These are phyloP conservation scores for Pomacea maculata DNA, from an alignment of 1,140 invertebrate species.

Conservation along the genomic window DNA sequence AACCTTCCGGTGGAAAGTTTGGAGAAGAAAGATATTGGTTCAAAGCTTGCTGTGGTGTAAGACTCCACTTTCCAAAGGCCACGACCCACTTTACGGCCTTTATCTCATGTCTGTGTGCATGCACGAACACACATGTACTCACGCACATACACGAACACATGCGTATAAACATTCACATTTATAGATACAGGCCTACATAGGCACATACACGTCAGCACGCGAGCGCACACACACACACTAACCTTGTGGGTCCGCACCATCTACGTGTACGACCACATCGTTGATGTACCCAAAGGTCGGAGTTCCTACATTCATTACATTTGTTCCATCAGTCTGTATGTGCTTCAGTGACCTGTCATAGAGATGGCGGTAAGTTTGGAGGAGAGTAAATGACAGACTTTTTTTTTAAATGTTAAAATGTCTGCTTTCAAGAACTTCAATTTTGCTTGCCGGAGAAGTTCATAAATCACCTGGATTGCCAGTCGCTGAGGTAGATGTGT, in stretches of 20 bases:
- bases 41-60: too few species aligned
- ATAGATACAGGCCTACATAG: too few species aligned
- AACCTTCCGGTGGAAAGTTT: too few species aligned
- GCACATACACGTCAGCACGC: background rate
- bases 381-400: background rate
- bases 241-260: background rate
- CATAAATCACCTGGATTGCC: conserved; percentile 20
- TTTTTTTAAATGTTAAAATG: background rate
- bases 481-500: conserved; percentile 56
- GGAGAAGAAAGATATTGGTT: too few species aligned
- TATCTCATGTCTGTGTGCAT: too few species aligned
- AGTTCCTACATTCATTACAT: too few species aligned
- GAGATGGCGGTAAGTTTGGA: background rate
- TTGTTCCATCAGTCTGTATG: too few species aligned
- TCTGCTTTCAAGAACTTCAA: background rate
- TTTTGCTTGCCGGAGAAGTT: background rate
- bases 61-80: too few species aligned
- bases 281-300: too few species aligned
- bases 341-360: background rate
- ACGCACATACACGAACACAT: background rate
- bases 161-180: background rate
- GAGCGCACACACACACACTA: background rate
- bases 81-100: too few species aligned
- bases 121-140: background rate
- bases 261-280: background rate